Percentiles rank a stretch among this genome's conserved stretches.
Conservation (phyloP, 2,113 vertebrate species). For the Thalassarche chlororhynchos region DNA sequence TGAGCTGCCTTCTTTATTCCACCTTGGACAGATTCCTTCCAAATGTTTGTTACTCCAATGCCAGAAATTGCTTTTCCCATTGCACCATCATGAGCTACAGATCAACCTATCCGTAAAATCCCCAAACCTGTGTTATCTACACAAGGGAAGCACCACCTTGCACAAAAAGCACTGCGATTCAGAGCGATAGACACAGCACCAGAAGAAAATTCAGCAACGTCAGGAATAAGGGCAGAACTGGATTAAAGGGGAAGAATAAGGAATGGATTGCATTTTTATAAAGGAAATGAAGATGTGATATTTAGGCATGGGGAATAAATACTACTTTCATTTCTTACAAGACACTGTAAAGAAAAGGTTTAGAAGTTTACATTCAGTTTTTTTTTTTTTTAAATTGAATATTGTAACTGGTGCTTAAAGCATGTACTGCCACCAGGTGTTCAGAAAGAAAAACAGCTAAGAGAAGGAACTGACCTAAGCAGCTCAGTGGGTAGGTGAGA, state of each 20-base stretch:
- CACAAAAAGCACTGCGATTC: neutral
- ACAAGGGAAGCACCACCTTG: neutral
- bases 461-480: neutral
- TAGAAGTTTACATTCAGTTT: neutral
- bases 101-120: rapidly evolving
- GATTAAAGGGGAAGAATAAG: neutral
- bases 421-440: neutral
- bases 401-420: neutral
- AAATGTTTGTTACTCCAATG: rapidly evolving
- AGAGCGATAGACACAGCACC: neutral
- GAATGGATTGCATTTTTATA: neutral
- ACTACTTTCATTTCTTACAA: neutral
- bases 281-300: neutral
- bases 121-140: neutral
- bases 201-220: neutral
- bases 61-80: neutral
- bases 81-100: neutral
- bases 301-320: neutral
- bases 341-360: neutral
- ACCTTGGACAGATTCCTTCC: neutral
- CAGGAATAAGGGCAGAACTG: neutral
- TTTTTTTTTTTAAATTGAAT: neutral
- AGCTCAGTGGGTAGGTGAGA: neutral
- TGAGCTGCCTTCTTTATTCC: neutral
- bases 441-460: neutral